Base-by-base conservation (phyloP, 2,113 vertebrate species). In the Myrmecophaga tridactyla region DNA sequence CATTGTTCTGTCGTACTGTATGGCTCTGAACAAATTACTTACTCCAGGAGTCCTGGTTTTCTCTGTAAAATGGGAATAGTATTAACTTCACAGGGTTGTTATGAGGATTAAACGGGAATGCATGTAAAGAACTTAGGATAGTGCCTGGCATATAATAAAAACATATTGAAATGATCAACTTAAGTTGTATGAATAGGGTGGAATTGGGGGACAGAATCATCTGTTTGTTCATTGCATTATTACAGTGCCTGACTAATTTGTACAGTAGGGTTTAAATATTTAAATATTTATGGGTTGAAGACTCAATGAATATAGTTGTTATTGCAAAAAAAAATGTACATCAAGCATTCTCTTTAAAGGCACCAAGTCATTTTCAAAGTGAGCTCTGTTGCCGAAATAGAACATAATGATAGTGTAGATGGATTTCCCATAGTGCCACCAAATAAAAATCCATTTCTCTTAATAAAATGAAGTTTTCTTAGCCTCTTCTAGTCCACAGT, bases 261-360 rank as follows among this genome's bases (percentile, higher is more conserved):
- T 60, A 31, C 15, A 51, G 87, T 86, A n/a, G 90, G 23, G n/a
- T n/a, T n/a, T n/a, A n/a, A n/a, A n/a, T n/a, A n/a, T 36, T 91
- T 72, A 92, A 88, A 56, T 53, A 56, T n/a, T 25, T 53, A 56
- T 8, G 46, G 48, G 86, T 29, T n/a, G 48, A 81, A 27, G 83
- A 58, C 65, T 85, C 76, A 84, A 20, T 31, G 39, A 20, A 34
- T 27, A 10, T 29, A 48, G 17, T 39, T 73, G 73, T 86, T 63
- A 93, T 13, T 23, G 1, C 21, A 34, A 1, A n/a, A n/a, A n/a
- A n/a, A n/a, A n/a, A n/a, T n/a, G n/a, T n/a, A n/a, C 3, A 34
- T 90, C 86, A 82, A 86, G 34, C 92, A 69, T 89, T 95, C 36
- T n/a, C 4, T 73, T 91, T 90, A 93, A 95, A 92, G 70, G 36